These are phyloP conservation scores for Poeciliopsis gracilis DNA, from an alignment of 2,797 vertebrate genomes.

Conservation along the genomic window DNA sequence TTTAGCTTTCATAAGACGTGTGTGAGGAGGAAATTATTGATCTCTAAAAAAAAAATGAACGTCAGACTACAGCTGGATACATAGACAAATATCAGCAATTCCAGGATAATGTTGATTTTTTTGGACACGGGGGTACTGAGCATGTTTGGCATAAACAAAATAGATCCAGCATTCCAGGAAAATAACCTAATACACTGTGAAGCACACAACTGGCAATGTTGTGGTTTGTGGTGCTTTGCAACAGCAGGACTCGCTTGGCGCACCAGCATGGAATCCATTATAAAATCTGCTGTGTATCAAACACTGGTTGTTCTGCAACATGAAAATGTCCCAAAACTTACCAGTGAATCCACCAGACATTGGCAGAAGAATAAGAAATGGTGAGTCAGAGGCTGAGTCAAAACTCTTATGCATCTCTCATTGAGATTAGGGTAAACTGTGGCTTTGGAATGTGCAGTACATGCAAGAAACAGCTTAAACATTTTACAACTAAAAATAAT, in stretches of 20 bases:
- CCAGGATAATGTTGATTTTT: neutral
- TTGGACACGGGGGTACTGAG: neutral
- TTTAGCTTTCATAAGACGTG: no score
- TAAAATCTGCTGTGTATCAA: neutral
- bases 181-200: neutral
- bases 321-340: neutral
- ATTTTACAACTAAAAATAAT: neutral
- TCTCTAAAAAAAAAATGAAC: no score
- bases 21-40: no score
- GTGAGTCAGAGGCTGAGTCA: neutral
- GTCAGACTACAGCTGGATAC: neutral
- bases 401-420: neutral
- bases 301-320: neutral
- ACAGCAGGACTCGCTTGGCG: neutral
- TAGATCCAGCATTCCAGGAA: neutral
- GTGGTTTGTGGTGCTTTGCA: neutral
- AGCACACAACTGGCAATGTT: neutral
- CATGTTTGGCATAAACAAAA: neutral
- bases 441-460: neutral
- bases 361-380: neutral
- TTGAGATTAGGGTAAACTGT: neutral
- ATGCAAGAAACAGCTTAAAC: neutral
- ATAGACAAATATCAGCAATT: neutral
- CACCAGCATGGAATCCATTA: neutral
- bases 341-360: neutral